These are phyloP conservation scores for Calliopsis andreniformis DNA, from an alignment of 1,140 invertebrate species.

Conservation along the genomic window DNA sequence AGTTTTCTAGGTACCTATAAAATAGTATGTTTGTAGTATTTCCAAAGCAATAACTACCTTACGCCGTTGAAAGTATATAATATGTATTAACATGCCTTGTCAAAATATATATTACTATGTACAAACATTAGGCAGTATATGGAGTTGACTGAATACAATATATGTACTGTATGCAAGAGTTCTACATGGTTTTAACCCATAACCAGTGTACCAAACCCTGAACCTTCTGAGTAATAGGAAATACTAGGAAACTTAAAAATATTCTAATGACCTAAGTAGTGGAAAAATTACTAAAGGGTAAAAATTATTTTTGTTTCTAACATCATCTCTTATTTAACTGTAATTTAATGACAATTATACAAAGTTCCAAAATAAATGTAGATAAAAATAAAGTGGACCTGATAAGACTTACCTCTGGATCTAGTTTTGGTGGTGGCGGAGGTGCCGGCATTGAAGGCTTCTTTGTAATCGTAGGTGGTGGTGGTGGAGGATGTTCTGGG, in stretches of 20 bases:
- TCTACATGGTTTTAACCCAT: conserved; percentile 52
- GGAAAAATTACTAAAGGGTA: conserved; percentile 31
- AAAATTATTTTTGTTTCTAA: conserved; percentile 5
- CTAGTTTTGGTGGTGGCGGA: conserved; percentile 82
- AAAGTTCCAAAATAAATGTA: neutral
- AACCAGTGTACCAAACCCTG: conserved; percentile 61
- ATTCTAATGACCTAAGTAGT: conserved; percentile 29
- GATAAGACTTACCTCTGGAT: conserved; percentile 84
- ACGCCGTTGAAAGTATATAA: conserved; percentile 44
- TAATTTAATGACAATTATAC: neutral
- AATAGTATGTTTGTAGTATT: conserved; percentile 9
- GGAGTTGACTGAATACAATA: conserved; percentile 28
- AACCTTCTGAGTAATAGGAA: conserved; percentile 37
- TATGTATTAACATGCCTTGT: conserved; percentile 56
- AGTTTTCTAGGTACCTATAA: neutral
- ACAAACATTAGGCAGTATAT: conserved; percentile 44
- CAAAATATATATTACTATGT: conserved; percentile 45
- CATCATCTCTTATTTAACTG: neutral
- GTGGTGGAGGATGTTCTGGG: conserved; percentile 82
- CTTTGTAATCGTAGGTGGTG: conserved; percentile 77
- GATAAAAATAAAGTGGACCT: neutral
- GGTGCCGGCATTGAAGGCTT: conserved; percentile 77
- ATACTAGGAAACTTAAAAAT: conserved; percentile 37
- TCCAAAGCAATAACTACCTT: conserved; percentile 48
- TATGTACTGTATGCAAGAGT: conserved; percentile 35